A percentile compares a stretch with the other conserved stretches of the same genome.
These are phyloP conservation scores for Ischnus inquisitorius DNA, from an alignment of 2,888 invertebrate species.

Conservation along the genomic window DNA sequence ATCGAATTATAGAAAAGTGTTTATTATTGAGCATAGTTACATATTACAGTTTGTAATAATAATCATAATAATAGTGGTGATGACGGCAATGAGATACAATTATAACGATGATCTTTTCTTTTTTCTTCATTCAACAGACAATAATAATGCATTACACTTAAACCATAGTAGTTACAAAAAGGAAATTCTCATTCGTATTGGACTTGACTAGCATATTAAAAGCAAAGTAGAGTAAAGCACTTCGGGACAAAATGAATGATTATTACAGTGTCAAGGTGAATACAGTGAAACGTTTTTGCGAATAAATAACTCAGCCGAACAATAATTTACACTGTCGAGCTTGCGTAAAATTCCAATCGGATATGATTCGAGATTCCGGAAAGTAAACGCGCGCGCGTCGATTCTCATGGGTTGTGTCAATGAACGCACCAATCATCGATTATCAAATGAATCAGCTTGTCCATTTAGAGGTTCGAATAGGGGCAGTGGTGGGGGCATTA, in stretches of 20 bases:
- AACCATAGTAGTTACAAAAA: conserved; percentile 76
- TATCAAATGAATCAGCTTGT: conserved; percentile 36
- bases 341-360: conserved; percentile 70
- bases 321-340: conserved; percentile 75
- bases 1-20: conserved; percentile 83
- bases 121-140: conserved; percentile 64
- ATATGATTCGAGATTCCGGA: conserved; percentile 56
- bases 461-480: conserved; percentile 23
- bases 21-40: conserved; percentile 85
- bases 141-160: conserved; percentile 76
- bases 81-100: conserved; percentile 68
- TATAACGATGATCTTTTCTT: conserved; percentile 56
- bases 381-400: neutral
- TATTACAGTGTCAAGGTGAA: conserved; percentile 14
- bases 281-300: conserved; percentile 32
- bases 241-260: conserved; percentile 52
- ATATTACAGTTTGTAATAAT: conserved; percentile 79
- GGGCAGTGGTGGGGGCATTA: neutral
- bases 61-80: conserved; percentile 74
- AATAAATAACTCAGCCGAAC: conserved; percentile 62
- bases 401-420: neutral
- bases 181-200: conserved; percentile 78
- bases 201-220: conserved; percentile 82
- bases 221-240: conserved; percentile 69
- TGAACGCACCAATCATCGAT: neutral